Conservation (phyloP, 1,140 invertebrate species). For the Drosophila parabipectinata region DNA sequence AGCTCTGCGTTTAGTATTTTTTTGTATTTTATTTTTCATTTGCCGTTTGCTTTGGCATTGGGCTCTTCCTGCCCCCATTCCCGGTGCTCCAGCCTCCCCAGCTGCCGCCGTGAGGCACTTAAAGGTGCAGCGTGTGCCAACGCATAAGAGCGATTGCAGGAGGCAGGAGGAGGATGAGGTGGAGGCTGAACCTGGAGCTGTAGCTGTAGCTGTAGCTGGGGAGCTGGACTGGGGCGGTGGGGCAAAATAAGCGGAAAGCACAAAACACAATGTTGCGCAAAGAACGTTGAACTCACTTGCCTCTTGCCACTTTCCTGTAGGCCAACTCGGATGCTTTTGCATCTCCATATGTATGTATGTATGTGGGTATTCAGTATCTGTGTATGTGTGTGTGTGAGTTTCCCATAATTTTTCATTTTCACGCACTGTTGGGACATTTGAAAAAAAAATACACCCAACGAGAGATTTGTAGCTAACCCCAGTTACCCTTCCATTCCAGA, state of each 20-base stretch:
- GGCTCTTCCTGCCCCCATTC: conserved; percentile 31
- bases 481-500: conserved; percentile 15
- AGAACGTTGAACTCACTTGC: conserved; percentile 76
- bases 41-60: conserved; percentile 38
- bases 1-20: conserved; percentile 15
- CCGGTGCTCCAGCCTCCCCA: background rate
- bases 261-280: conserved; percentile 82
- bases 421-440: conserved; percentile 80
- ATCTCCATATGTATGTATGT: conserved; percentile 14
- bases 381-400: conserved; percentile 44
- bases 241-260: conserved; percentile 79
- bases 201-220: background rate
- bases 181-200: background rate
- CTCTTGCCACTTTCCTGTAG: conserved; percentile 33
- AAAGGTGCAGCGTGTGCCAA: conserved; percentile 81
- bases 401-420: conserved; percentile 81
- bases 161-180: conserved; percentile 16
- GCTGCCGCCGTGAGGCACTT: conserved; percentile 57
- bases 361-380: conserved; percentile 1
- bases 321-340: conserved; percentile 16
- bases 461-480: conserved; percentile 61
- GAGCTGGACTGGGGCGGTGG: conserved; percentile 35
- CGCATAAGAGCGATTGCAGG: conserved; percentile 45
- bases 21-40: conserved; percentile 27
- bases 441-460: conserved; percentile 53